Percentiles rank a stretch among this genome's conserved stretches.
Conservation (phyloP, 2,888 invertebrate species). For the Piscicola geometra region DNA sequence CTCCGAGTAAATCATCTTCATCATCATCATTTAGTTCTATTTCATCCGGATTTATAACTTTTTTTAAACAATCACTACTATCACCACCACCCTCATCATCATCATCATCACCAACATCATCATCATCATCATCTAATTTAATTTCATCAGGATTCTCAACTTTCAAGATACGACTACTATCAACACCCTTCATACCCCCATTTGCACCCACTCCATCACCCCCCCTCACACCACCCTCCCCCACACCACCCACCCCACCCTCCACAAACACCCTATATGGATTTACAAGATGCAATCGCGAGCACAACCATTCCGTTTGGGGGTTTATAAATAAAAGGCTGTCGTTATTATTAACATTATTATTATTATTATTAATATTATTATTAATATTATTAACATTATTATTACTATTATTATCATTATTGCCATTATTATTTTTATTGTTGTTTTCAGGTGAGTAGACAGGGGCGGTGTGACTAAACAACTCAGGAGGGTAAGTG, state of each 20-base stretch:
- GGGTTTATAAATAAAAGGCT: slow-evolving; percentile 54
- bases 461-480: slow-evolving; percentile 66
- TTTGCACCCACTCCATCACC: no score
- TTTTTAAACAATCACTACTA: not conserved
- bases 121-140: not conserved
- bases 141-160: not conserved
- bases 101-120: no score
- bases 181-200: not conserved
- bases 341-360: not conserved
- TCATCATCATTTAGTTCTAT: slow-evolving; percentile 15
- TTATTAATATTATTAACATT: not conserved
- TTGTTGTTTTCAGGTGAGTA: slow-evolving; percentile 32
- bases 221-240: no score
- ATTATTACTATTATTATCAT: not conserved
- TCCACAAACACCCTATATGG: not conserved
- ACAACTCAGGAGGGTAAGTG: slow-evolving; percentile 68
- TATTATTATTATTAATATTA: not conserved
- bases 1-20: slow-evolving; percentile 25
- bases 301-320: slow-evolving; percentile 59
- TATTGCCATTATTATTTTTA: slow-evolving; percentile 31
- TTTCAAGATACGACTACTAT: not conserved
- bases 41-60: not conserved
- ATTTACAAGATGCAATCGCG: slow-evolving; percentile 61
- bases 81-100: not conserved
- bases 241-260: not conserved